Percentiles rank a stretch among this genome's conserved stretches.
These are phyloP conservation scores for Amiota mariae DNA, from an alignment of 2,888 invertebrate species.

Conservation along the genomic window DNA sequence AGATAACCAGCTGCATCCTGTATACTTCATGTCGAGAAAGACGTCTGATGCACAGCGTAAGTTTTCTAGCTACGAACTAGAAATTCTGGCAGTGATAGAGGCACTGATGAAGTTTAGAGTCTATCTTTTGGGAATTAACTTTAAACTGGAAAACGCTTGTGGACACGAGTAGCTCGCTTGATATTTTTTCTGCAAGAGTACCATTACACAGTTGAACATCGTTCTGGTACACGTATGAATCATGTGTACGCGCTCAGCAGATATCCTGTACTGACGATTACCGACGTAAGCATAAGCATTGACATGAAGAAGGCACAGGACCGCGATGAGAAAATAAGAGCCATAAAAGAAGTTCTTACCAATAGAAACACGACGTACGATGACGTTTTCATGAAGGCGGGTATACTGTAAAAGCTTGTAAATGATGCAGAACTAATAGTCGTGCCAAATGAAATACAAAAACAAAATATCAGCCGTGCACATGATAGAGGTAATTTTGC, in stretches of 20 bases:
- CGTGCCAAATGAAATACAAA: neutral
- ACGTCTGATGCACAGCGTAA: neutral
- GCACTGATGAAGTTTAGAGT: constrained; percentile 42
- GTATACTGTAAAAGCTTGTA: neutral
- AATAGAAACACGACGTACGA: too few species aligned
- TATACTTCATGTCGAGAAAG: constrained; percentile 34
- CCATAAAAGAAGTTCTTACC: too few species aligned
- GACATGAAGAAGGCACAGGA: neutral
- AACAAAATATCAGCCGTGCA: neutral
- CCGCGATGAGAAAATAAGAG: neutral
- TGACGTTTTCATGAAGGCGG: neutral
- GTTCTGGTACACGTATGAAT: constrained; percentile 35
- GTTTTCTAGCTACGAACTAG: neutral
- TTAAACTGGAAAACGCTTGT: constrained; percentile 48
- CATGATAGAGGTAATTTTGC: too few species aligned
- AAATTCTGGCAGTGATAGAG: constrained; percentile 37
- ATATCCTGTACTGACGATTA: neutral
- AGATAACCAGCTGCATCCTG: neutral
- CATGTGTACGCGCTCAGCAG: constrained; percentile 26
- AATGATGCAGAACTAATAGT: neutral
- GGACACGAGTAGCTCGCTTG: constrained; percentile 44
- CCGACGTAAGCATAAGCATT: neutral
- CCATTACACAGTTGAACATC: constrained; percentile 48
- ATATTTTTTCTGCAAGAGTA: constrained; percentile 40
- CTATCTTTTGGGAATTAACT: constrained; percentile 50